These are phyloP conservation scores for Sinelater perroti DNA, from an alignment of 2,888 invertebrate species.

Conservation along the genomic window DNA sequence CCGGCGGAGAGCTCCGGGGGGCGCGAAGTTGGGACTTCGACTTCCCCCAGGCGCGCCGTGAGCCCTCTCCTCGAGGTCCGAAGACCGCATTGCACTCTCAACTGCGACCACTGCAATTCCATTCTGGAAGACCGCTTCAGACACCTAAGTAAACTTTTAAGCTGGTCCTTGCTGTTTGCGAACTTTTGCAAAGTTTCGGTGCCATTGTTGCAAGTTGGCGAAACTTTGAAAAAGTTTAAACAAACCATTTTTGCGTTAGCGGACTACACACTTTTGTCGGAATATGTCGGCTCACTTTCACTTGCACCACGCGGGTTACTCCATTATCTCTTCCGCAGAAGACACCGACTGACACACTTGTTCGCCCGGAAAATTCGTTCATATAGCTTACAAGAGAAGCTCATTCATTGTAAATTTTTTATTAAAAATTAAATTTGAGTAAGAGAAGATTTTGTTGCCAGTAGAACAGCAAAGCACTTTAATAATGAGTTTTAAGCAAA, in stretches of 20 bases:
- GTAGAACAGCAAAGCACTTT: too few species aligned
- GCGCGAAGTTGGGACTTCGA: conserved; percentile 61
- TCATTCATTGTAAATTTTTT: too few species aligned
- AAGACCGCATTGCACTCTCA: conserved; percentile 76
- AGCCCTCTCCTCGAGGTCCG: conserved; percentile 76
- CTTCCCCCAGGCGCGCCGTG: conserved; percentile 73
- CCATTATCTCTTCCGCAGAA: conserved; percentile 5
- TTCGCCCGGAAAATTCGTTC: conserved; percentile 12
- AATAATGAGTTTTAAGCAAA: too few species aligned
- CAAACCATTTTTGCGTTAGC: too few species aligned
- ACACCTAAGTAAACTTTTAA: conserved; percentile 62
- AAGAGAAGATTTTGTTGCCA: too few species aligned
- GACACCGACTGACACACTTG: conserved; percentile 5
- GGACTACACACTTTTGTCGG: too few species aligned
- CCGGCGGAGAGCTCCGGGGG: conserved; percentile 62
- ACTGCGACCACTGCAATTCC: conserved; percentile 75
- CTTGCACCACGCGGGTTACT: neutral
- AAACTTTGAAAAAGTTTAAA: too few species aligned
- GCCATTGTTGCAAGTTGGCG: too few species aligned
- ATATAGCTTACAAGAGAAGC: too few species aligned
- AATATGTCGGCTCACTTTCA: conserved; percentile 1
- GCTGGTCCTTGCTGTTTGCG: conserved; percentile 48
- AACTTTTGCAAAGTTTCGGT: conserved; percentile 1
- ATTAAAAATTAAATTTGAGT: too few species aligned
- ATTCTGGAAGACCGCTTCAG: conserved; percentile 75